These are phyloP conservation scores for Psammodynastes pulverulentus DNA, from an alignment of 2,113 vertebrate species.

Conservation along the genomic window DNA sequence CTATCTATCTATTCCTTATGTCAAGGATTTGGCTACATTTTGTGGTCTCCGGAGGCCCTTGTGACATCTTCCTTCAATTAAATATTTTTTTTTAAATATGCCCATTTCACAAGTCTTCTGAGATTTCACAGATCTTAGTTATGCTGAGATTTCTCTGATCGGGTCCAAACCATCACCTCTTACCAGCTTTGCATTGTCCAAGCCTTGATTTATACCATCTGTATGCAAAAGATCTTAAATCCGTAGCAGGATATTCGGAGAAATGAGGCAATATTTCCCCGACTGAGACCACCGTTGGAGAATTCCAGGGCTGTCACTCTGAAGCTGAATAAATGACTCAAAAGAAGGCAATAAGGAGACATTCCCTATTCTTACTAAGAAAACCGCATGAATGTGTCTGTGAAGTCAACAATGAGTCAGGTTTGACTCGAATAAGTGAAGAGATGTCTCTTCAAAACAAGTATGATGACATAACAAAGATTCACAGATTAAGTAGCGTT, in stretches of 20 bases:
- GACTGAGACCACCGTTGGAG: slow-evolving; percentile 28
- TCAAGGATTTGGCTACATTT: neutral
- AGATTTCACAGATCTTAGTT: neutral
- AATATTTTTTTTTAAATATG: neutral
- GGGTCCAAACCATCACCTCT: neutral
- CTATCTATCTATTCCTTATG: too few relatives aligned
- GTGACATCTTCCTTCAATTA: neutral
- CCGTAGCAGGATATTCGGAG: slow-evolving; percentile 42
- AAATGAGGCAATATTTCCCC: slow-evolving; percentile 51
- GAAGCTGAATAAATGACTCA: neutral
- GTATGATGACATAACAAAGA: neutral
- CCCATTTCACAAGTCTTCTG: neutral
- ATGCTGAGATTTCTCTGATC: neutral
- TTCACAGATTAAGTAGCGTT: neutral
- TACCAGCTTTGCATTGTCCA: neutral
- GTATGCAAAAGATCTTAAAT: slow-evolving; percentile 42
- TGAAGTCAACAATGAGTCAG: neutral
- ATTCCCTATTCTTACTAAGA: neutral
- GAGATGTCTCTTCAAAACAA: neutral
- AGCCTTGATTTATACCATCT: neutral
- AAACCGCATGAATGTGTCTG: neutral
- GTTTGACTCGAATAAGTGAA: neutral
- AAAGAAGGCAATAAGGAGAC: neutral
- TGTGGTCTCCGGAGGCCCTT: neutral
- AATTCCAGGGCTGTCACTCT: neutral